These are phyloP conservation scores for Microctonus hyperodae DNA, from an alignment of 2,888 invertebrate species.

Conservation along the genomic window DNA sequence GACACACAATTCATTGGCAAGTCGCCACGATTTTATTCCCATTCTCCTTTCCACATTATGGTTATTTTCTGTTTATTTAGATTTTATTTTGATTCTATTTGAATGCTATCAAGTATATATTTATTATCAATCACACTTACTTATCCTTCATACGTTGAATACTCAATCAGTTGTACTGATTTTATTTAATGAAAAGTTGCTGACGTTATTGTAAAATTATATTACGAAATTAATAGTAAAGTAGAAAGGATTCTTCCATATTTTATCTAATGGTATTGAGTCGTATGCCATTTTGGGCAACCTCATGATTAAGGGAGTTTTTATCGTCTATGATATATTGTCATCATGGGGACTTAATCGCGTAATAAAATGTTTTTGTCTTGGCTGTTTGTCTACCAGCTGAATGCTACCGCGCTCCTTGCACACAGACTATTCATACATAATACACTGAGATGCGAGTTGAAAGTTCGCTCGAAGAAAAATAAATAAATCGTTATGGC, in stretches of 20 bases:
- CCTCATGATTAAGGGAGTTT: slow-evolving; percentile 33
- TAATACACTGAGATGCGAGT: background rate
- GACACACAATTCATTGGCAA: slow-evolving; percentile 16
- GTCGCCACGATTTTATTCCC: slow-evolving; percentile 21
- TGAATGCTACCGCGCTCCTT: slow-evolving; percentile 19
- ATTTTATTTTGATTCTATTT: background rate
- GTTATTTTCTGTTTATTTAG: background rate
- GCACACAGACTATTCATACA: slow-evolving; percentile 13
- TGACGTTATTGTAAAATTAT: too few relatives aligned
- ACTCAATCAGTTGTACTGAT: too few relatives aligned
- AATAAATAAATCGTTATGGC: slow-evolving; percentile 33
- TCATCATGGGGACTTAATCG: slow-evolving; percentile 56
- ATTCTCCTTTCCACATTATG: background rate
- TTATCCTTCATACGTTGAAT: too few relatives aligned
- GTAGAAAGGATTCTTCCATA: background rate
- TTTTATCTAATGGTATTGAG: background rate
- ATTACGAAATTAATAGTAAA: too few relatives aligned
- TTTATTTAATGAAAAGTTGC: too few relatives aligned
- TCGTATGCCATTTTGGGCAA: background rate
- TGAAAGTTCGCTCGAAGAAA: slow-evolving; percentile 21
- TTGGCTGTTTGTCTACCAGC: slow-evolving; percentile 53
- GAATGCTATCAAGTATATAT: too few relatives aligned
- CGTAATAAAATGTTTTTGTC: slow-evolving; percentile 59
- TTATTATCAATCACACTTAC: too few relatives aligned
- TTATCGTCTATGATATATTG: slow-evolving; percentile 53